A percentile compares a stretch with the other conserved stretches of the same genome.
Conservation (phyloP, 2,888 invertebrate species). For the Archips crataeganus region DNA sequence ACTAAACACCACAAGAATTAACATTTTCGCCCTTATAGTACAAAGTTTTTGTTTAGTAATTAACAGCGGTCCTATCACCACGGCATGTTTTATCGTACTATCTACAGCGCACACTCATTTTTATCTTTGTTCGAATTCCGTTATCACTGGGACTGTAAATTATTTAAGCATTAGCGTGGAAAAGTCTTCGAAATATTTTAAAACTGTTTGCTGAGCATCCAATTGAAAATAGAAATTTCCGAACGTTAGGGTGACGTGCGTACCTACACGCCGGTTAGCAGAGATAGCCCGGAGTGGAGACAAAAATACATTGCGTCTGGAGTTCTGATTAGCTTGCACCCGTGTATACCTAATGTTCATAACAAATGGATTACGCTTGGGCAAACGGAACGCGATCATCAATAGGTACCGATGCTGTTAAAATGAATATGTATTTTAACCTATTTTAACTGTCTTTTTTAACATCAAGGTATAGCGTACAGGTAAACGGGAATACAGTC, state of each 20-base stretch:
- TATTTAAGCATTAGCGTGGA: constrained; percentile 65
- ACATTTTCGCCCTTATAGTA: constrained; percentile 55
- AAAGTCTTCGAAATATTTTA: constrained; percentile 50
- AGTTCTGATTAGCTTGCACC: constrained; percentile 25
- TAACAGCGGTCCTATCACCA: constrained; percentile 43
- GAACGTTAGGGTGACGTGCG: constrained; percentile 10
- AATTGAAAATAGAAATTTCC: constrained; percentile 20
- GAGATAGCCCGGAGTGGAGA: constrained; percentile 46
- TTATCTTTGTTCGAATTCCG: constrained; percentile 65
- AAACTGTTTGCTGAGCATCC: constrained; percentile 5
- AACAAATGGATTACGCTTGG: constrained; percentile 6
- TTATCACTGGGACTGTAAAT: constrained; percentile 74
- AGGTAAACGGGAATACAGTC: too few relatives aligned
- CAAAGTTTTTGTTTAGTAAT: constrained; percentile 17
- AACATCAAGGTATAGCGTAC: too few relatives aligned
- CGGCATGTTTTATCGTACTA: constrained; percentile 69
- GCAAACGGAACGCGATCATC: constrained; percentile 5
- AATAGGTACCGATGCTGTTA: background rate
- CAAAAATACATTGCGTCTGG: constrained; percentile 58
- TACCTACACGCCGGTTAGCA: constrained; percentile 13
- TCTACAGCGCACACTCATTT: constrained; percentile 58
- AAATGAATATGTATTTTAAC: background rate
- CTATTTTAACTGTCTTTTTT: too few relatives aligned
- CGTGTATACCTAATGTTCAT: constrained; percentile 6
- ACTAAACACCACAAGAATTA: constrained; percentile 61